Evolutionary conservation across 2,888 invertebrate genomes (phyloP).

Genomic region (Bellardia pandia): DNA sequence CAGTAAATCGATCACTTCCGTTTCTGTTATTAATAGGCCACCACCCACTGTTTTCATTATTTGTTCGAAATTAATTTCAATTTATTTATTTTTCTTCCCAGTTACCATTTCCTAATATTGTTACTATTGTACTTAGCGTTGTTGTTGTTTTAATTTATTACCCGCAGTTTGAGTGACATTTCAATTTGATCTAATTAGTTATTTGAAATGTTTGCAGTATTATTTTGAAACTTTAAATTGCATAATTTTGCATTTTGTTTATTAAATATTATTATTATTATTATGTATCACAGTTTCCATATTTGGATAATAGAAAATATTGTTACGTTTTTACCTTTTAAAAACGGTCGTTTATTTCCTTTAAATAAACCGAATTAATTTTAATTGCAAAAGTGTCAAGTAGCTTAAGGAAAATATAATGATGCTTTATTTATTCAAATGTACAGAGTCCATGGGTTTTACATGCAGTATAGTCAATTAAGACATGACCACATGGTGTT

Average conservation of each 20-base stretch:
- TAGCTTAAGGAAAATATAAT: too few species aligned
- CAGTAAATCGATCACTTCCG: slow-evolving; percentile 78
- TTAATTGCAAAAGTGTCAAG: too few species aligned
- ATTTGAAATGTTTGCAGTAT: slow-evolving; percentile 10
- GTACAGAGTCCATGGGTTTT: too few species aligned
- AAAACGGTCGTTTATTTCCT: too few species aligned
- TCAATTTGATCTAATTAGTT: slow-evolving; percentile 57
- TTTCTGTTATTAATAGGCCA: slow-evolving; percentile 72
- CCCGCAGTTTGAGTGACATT: slow-evolving; percentile 63
- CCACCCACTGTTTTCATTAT: slow-evolving; percentile 79
- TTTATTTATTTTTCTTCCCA: slow-evolving; percentile 24
- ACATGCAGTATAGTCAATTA: too few species aligned
- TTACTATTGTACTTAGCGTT: not conserved
- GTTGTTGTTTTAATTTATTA: slow-evolving; percentile 7
- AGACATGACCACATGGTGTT: too few species aligned
- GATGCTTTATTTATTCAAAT: too few species aligned
- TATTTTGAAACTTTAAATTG: slow-evolving; percentile 26
- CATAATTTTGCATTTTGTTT: slow-evolving; percentile 12
- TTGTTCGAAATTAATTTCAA: slow-evolving; percentile 34
- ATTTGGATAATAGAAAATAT: too few species aligned
- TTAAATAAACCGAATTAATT: too few species aligned
- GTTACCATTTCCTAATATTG: not conserved
- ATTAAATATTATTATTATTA: not conserved
- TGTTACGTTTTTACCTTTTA: too few species aligned
- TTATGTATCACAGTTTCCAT: too few species aligned